Evolutionary conservation across 2,797 vertebrate species (phyloP).

Genomic region (Loris lydekkerianus): DNA sequence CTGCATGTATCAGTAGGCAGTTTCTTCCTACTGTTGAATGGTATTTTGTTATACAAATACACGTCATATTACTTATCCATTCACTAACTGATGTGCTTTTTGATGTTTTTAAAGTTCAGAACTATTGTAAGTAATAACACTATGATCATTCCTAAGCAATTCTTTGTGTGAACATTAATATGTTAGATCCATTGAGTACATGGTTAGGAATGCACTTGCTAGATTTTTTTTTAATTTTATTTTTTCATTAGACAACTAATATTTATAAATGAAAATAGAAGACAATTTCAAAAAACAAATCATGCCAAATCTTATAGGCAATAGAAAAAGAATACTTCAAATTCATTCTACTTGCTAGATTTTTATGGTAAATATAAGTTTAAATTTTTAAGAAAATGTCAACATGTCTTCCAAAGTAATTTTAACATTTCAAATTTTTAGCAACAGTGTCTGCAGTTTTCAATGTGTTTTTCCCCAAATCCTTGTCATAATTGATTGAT

Average conservation of each 20-base stretch:
- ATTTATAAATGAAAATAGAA: too few species aligned
- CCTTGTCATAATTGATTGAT: neutral
- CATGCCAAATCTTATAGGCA: too few species aligned
- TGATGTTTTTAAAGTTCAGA: neutral
- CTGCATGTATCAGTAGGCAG: neutral
- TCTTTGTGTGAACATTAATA: neutral
- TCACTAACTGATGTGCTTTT: neutral
- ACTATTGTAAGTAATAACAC: neutral
- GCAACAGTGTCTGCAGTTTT: neutral
- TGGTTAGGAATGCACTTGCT: neutral
- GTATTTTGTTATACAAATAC: neutral
- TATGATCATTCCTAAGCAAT: neutral
- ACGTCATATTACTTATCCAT: neutral
- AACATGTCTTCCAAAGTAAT: neutral
- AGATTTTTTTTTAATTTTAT: neutral
- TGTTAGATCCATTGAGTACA: neutral
- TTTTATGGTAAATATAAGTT: neutral
- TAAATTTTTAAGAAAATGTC: neutral
- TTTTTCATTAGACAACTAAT: too few species aligned
- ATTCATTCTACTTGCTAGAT: too few species aligned
- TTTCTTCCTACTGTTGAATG: neutral
- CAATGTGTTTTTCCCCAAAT: neutral
- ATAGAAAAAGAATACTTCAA: too few species aligned
- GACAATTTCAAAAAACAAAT: too few species aligned
- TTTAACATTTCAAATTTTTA: neutral